A percentile compares a stretch with the other conserved stretches of the same genome.
These are phyloP conservation scores for Cyphomyrmex costatus DNA, from an alignment of 1,140 invertebrate species.

Conservation along the genomic window DNA sequence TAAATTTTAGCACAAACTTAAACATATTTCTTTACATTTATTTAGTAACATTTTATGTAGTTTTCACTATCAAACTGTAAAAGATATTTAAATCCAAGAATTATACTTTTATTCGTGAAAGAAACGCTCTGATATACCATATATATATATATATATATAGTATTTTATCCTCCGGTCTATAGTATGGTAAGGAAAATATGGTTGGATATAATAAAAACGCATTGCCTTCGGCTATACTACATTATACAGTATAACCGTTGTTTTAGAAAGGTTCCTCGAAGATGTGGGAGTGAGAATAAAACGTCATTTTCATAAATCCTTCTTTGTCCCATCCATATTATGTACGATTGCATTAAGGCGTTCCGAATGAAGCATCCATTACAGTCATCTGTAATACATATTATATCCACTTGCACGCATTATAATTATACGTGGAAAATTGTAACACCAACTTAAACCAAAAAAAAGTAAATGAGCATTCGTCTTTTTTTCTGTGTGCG, in stretches of 20 bases:
- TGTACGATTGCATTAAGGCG: constrained; percentile 11
- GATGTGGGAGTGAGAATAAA: constrained; percentile 65
- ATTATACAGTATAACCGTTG: constrained; percentile 51
- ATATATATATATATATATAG: too few relatives aligned
- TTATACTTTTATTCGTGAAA: constrained; percentile 4
- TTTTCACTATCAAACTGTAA: neutral
- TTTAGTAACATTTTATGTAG: neutral
- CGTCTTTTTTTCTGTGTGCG: neutral
- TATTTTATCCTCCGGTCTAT: constrained; percentile 35
- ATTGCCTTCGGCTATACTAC: constrained; percentile 40
- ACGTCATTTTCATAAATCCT: constrained; percentile 62
- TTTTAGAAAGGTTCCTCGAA: constrained; percentile 64
- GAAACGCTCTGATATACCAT: constrained; percentile 8
- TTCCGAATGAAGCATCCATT: constrained; percentile 16
- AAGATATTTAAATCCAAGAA: constrained; percentile 20
- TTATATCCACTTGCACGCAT: neutral
- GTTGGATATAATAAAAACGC: constrained; percentile 65
- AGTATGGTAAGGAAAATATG: constrained; percentile 43
- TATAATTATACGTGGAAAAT: neutral
- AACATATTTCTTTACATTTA: neutral
- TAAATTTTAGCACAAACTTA: neutral
- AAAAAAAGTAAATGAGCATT: neutral
- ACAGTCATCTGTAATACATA: neutral
- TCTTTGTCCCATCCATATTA: constrained; percentile 18
- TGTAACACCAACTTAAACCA: neutral